Percentiles rank a stretch among this genome's conserved stretches.
phyloP scores from a whole-genome alignment of 2,797 vertebrate species.

The Cynopterus sphinx region DNA sequence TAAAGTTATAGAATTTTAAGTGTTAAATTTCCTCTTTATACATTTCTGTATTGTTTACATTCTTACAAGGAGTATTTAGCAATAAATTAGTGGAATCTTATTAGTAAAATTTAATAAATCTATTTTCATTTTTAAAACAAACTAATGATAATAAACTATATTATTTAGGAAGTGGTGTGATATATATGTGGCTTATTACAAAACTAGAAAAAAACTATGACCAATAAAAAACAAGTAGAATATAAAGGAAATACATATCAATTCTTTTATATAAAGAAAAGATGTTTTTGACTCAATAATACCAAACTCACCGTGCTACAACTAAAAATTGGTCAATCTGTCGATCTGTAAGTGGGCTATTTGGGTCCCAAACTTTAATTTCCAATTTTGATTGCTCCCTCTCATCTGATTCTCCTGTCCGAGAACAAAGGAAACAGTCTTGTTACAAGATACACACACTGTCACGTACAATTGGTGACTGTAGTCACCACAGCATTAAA shows the following conservation, averaged over 20 bases:
- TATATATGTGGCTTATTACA: not conserved
- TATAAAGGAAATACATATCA: not conserved
- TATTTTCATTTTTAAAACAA: constrained; percentile 42
- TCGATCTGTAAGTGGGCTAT: constrained; percentile 96
- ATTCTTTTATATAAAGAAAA: not conserved
- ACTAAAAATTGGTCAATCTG: constrained; percentile 99
- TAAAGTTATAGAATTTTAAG: not conserved
- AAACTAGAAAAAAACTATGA: constrained; percentile 4
- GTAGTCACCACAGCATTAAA: not conserved
- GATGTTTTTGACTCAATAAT: constrained; percentile 41
- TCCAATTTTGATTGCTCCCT: constrained; percentile 97
- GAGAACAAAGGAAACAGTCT: constrained; percentile 58
- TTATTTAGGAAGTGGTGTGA: not conserved
- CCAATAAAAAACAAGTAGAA: not conserved
- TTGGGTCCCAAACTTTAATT: constrained; percentile 98
- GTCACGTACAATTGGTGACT: not conserved
- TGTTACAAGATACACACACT: constrained; percentile 72
- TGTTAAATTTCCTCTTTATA: not conserved
- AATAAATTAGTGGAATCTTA: not conserved
- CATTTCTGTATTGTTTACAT: not conserved
- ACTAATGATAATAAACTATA: not conserved
- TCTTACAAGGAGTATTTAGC: not conserved
- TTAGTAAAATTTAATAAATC: constrained; percentile 21
- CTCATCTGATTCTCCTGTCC: constrained; percentile 93
- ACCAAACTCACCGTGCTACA: constrained; percentile 93